Evolutionary conservation across 1,140 invertebrate species (phyloP), one percentile per base, ranked within the genome.

Genomic region (Lucilia cuprina): DNA sequence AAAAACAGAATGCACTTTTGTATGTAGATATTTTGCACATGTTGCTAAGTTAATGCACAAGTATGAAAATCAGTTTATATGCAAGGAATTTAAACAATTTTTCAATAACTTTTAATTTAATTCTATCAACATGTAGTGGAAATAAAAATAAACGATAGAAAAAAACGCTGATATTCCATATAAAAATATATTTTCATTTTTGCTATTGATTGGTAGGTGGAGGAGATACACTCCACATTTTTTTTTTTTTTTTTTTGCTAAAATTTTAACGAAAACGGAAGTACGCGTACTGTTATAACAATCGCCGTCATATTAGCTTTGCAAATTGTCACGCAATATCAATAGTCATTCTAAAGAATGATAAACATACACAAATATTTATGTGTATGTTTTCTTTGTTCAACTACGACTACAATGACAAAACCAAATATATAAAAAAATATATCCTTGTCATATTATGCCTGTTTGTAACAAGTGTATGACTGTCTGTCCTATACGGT

Each of bases 241-340:
- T 41, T 41, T 3, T 8, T 41, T 3, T 8, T 41, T 5, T 8
- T 41, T 10, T 41, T 8, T 10, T 41, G 50, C 17, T 35, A 30
- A 19, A 82, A n/a, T 21, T 25, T 35, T 2, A 82, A 49, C 78
- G 78, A 35, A 82, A 82, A 60, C 47, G 82, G 82, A 82, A 55
- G 49, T 82, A 49, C 82, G 82, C 82, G 47, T 82, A 50, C 49
- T 55, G 82, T 50, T 60, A 60, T 55, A 30, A 82, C 34, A 82
- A 50, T 82, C 82, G 49, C 82, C 19, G n/a, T 70, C 82, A 55
- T 82, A 55, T 82, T 50, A 55, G 82, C 82, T 82, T 82, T 49
- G 49, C 82, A 82, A 60, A 82, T 82, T 82, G 82, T 55, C 82
- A 82, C 80, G 80, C 80, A 82, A 25, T 82, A 55, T 55, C 60